Conservation (phyloP, 2,797 vertebrate genomes). For the Crocodylus rhombifer region DNA sequence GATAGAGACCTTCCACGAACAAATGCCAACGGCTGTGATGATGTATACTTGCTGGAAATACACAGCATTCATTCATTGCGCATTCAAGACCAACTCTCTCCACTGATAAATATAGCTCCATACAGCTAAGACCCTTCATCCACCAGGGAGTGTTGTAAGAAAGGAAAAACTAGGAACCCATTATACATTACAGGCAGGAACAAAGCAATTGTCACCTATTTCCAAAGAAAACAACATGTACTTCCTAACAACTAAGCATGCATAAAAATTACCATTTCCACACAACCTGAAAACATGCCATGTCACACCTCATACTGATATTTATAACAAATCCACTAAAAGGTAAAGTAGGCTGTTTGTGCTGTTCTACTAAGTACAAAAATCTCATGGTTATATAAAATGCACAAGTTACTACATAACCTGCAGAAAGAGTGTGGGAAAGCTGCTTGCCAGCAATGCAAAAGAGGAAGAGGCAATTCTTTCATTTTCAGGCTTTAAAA, state of each 20-base stretch:
- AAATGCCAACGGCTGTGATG: not conserved
- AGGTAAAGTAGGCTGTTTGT: conserved; percentile 11
- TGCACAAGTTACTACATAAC: conserved; percentile 48
- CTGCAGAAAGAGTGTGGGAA: conserved; percentile 47
- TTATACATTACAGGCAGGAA: not conserved
- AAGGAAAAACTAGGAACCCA: not conserved
- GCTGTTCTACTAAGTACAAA: not conserved
- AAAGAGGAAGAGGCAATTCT: conserved; percentile 1
- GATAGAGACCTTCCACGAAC: not conserved
- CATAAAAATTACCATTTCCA: not conserved
- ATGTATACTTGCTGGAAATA: not conserved
- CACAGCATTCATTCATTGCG: not conserved
- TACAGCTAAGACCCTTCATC: not conserved
- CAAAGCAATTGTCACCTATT: not conserved
- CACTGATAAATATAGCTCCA: not conserved
- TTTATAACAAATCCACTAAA: not conserved
- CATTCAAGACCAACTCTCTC: not conserved
- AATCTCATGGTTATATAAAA: conserved; percentile 51
- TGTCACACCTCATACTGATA: not conserved
- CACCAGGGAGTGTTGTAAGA: not conserved
- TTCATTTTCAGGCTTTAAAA: conserved; percentile 33
- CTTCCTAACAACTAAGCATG: not conserved
- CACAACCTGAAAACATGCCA: conserved; percentile 9
- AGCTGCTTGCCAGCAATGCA: conserved; percentile 47
- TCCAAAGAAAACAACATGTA: not conserved